Percentiles rank a stretch among this genome's conserved stretches.
phyloP scores from a whole-genome alignment of 2,888 invertebrate species.

The Lepeophtheirus nordmannii region DNA sequence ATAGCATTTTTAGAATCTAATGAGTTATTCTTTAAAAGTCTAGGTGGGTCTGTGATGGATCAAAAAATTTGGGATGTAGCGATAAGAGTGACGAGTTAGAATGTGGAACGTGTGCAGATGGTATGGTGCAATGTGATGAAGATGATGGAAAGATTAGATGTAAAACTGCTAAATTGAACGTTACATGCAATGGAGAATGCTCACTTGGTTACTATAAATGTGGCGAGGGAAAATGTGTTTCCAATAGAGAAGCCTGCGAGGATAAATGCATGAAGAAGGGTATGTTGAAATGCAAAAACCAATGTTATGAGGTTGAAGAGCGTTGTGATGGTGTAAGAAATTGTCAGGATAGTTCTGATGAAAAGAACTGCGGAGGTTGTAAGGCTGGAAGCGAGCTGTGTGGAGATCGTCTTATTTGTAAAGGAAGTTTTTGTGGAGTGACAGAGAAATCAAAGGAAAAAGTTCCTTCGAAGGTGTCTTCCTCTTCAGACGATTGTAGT shows the following conservation, averaged over 20 bases:
- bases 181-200: slow-evolving; percentile 14
- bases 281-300: not conserved
- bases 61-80: slow-evolving; percentile 9
- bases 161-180: not conserved
- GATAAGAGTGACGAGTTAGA: slow-evolving; percentile 9
- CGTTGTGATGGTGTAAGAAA: slow-evolving; percentile 9
- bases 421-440: not conserved
- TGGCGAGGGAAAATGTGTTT: not conserved
- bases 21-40: not conserved
- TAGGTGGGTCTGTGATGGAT: slow-evolving; percentile 16
- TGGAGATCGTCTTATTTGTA: not conserved
- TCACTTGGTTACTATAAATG: slow-evolving; percentile 8
- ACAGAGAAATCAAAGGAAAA: not conserved
- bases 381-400: not conserved
- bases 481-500: not conserved
- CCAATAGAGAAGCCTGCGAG: slow-evolving; percentile 8
- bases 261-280: slow-evolving; percentile 9
- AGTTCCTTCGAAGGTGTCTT: not conserved
- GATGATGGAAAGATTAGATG: not conserved
- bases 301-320: slow-evolving; percentile 15
- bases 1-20: too few relatives aligned
- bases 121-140: slow-evolving; percentile 3
- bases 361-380: not conserved
- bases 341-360: not conserved
- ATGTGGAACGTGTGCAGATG: slow-evolving; percentile 9